Conservation (phyloP, 2,888 invertebrate species). For the Congeria kusceri region DNA sequence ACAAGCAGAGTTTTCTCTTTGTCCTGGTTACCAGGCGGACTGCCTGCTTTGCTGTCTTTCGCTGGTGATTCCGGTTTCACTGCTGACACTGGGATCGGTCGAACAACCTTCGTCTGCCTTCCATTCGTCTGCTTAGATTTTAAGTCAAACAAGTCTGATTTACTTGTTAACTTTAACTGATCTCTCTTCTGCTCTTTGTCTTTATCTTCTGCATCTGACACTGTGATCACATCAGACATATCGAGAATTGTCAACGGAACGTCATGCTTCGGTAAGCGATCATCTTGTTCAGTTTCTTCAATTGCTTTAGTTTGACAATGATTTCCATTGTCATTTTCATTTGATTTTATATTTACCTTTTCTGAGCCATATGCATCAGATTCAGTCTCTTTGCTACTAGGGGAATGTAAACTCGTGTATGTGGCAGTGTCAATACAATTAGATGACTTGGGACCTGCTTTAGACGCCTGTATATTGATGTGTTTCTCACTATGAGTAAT, state of each 20-base stretch:
- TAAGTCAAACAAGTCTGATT: no score
- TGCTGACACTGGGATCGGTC: no score
- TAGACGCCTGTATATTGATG: background rate
- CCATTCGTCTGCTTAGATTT: no score
- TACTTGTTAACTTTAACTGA: constrained; percentile 7
- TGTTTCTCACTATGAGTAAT: background rate
- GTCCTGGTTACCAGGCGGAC: no score
- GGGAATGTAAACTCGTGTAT: no score
- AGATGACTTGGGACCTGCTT: background rate
- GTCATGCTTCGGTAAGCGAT: background rate
- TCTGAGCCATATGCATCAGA: background rate
- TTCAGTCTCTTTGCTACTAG: background rate
- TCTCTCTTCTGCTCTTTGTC: constrained; percentile 4
- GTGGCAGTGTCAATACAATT: no score
- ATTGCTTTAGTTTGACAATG: background rate
- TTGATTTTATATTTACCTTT: background rate
- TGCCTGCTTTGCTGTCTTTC: no score
- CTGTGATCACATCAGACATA: constrained; percentile 1
- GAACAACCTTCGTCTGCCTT: no score
- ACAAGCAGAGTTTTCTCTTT: no score
- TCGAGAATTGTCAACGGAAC: constrained; percentile 2
- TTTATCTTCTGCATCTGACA: constrained; percentile 4
- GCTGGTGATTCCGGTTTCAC: no score
- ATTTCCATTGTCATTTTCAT: background rate
- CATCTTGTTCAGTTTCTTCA: background rate